Base-by-base conservation (phyloP, 2,888 invertebrate species). In the Lepas anatifera region DNA sequence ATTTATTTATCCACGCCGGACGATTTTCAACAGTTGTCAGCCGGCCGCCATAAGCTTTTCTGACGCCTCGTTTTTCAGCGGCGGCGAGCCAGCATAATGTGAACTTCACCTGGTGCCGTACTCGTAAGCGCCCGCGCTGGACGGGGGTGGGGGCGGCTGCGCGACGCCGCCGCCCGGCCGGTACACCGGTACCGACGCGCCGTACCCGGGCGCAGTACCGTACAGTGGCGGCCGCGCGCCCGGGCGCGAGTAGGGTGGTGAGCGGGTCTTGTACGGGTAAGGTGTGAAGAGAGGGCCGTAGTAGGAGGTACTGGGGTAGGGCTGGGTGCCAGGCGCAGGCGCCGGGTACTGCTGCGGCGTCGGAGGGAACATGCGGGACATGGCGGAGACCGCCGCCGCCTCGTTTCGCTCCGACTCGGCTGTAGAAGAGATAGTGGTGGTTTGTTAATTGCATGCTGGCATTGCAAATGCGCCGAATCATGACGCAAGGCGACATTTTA, bases 61-160 rank as follows among this genome's bases (percentile, higher is more conserved):
- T 58, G 25, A 32, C 58, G 32, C 58, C 58, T 58, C 58, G 58
- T 58, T 58, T 58, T 58, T 58, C 58, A 58, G 58, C 41, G 58
- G 32, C 25, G 18, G 18, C 32, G 58, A 58, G n/a, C n/a, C 58
- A 32, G 58, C 18, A 58, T 58, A 58, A 58, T 58, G 58, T 32
- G 58, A 58, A 32, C 18, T 27, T 58, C 58, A 58, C 58, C 58
- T 58, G 58, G 58, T 32, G 58, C 58, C 32, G 58, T 58, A 58
- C 58, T 58, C 58, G 32, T 58, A 58, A 8, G 22, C 22, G 50
- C 27, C 50, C 27, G 27, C 27, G 32, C 18, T n/a, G 13, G 58
- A 18, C 32, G 58, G 16, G 1, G 58, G 58, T 32, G 32, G 58
- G 32, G 58, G 58, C 52, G 52, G 52, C 52, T 13, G 48, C n/a